Evolutionary conservation across 2,888 invertebrate genomes (phyloP).

Genomic region (Acanthopleura granulata): DNA sequence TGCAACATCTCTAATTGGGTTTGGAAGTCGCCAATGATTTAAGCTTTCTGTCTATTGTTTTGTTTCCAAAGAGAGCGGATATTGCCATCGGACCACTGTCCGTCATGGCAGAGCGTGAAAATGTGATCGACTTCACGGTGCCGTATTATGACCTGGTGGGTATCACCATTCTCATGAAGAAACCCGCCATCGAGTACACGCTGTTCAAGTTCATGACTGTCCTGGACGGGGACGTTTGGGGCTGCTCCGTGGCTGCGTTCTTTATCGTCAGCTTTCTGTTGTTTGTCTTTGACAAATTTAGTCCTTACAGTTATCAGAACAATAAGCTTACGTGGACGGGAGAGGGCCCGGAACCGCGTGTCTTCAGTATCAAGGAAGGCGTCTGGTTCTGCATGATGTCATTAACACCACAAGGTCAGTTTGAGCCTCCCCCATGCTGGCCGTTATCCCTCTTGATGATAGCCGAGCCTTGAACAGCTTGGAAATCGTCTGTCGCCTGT

Average conservation of each 20-base stretch:
- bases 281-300: conserved; percentile 97
- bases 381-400: conserved; percentile 99
- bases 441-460: too few relatives aligned
- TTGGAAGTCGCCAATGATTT: too few relatives aligned
- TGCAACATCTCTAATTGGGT: too few relatives aligned
- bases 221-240: conserved; percentile 95
- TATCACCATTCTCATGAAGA: conserved; percentile 94
- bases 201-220: conserved; percentile 97
- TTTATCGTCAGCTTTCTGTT: conserved; percentile 78
- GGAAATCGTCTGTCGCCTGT: too few relatives aligned
- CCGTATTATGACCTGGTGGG: conserved; percentile 98
- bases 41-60: too few relatives aligned
- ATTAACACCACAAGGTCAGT: conserved; percentile 83
- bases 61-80: conserved; percentile 79
- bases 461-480: too few relatives aligned
- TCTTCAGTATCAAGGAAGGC: conserved; percentile 95
- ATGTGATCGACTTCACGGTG: conserved; percentile 97
- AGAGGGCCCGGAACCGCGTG: conserved; percentile 85
- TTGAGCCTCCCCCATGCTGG: too few relatives aligned
- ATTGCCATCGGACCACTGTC: conserved; percentile 94
- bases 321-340: conserved; percentile 76
- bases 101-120: conserved; percentile 91
- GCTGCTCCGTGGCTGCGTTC: conserved; percentile 74
- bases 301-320: conserved; percentile 91
- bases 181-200: conserved; percentile 89